Base-by-base conservation (phyloP, 2,888 invertebrate genomes). In the Danaus chrysippus region DNA sequence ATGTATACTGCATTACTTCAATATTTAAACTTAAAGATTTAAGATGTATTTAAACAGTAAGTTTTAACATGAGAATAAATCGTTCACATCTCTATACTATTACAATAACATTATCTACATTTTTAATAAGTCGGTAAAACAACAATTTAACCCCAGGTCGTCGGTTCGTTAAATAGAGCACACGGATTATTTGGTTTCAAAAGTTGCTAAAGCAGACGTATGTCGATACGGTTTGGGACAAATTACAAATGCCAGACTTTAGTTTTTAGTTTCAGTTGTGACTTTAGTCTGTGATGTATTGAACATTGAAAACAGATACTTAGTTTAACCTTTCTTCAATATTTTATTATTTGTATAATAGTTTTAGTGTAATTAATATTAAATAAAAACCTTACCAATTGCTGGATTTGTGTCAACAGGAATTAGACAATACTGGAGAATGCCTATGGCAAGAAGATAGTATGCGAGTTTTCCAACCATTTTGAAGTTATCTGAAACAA, bases 391-490 rank as follows among this genome's bases (percentile, higher is more conserved):
- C 84, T 85, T 76, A 90, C 90, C 90, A 58, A 90, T 89, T 59
- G 89, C 89, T 19, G 90, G 90, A 66, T 78, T 87, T 69, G 84
- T 77, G 52, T 70, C 67, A 49, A 79, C 80, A 59, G 70, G 62
- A 12, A 75, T 79, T 42, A 84, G 71, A 69, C 76, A 78, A 12
- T 73, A 72, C 54, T 87, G 66, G 61, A 83, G 70, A 3, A 77
- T 76, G 59, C 76, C 69, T 56, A 81, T 71, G 58, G 79, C 73
- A 68, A 85, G 69, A 57, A 83, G 63, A 60, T 79, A 68, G 68
- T 83, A 70, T 64, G 76, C 69, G 71, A 86, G 72, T 72, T 84
- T 83, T 72, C 77, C 78, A 70, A 82, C 78, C 90, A 90, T 88
- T 75, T 77, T 81, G 63, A 59, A 54, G 44, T 59, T 62, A 65